These are phyloP conservation scores for Pyxicephalus adspersus DNA, from an alignment of 2,113 vertebrate species.

Conservation along the genomic window DNA sequence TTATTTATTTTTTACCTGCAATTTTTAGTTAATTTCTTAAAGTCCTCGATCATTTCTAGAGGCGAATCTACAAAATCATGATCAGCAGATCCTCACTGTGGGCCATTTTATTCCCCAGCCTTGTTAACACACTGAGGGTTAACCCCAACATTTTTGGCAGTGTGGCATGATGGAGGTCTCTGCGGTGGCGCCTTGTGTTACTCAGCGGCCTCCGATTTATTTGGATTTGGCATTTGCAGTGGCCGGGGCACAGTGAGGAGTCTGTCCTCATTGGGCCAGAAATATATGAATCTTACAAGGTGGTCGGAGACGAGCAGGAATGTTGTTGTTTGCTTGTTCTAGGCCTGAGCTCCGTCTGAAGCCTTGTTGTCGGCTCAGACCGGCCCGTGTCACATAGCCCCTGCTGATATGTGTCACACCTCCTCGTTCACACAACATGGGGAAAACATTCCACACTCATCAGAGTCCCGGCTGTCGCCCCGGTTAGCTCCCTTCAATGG, in stretches of 20 bases:
- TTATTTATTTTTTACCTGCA: no score
- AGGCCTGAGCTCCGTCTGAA: background rate
- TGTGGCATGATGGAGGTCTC: background rate
- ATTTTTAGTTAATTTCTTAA: no score
- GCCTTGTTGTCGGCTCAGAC: background rate
- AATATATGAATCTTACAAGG: conserved; percentile 19
- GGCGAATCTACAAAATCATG: no score
- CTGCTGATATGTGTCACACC: background rate
- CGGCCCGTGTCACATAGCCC: background rate
- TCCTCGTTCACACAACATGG: background rate
- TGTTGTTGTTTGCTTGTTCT: conserved; percentile 24
- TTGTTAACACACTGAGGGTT: conserved; percentile 4
- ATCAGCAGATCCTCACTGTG: no score
- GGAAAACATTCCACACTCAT: background rate
- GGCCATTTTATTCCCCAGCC: background rate
- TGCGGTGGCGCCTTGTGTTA: conserved; percentile 19
- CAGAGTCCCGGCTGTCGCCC: background rate
- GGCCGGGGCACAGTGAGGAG: background rate
- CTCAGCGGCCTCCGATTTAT: background rate
- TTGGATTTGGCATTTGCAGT: background rate
- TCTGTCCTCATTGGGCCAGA: background rate
- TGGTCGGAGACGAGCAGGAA: conserved; percentile 22
- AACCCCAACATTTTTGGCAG: background rate
- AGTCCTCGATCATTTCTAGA: no score
- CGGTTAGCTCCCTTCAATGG: no score